Evolutionary conservation across 2,888 invertebrate species (phyloP).

Genomic region (Drosophila buzzatii): DNA sequence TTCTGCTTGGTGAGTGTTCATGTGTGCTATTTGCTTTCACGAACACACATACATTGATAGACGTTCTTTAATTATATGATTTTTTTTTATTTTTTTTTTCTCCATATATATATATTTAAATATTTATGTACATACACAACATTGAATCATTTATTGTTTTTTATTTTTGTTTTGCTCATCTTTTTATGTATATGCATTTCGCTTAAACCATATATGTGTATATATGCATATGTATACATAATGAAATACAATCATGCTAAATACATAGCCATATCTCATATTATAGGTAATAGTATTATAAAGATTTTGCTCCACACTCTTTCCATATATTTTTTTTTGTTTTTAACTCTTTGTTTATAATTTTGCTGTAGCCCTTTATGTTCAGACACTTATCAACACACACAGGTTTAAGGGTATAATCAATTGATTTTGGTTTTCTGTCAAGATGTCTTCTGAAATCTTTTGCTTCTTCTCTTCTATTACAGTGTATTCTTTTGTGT

Average conservation of each 20-base stretch:
- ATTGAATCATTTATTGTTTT: slow-evolving; percentile 74
- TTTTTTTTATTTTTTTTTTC: slow-evolving; percentile 14
- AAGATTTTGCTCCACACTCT: slow-evolving; percentile 30
- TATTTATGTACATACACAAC: slow-evolving; percentile 79
- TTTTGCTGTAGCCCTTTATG: slow-evolving; percentile 34
- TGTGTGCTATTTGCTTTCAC: slow-evolving; percentile 45
- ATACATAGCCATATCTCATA: slow-evolving; percentile 60
- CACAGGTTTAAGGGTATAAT: slow-evolving; percentile 58
- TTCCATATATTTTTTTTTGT: neutral
- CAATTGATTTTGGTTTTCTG: slow-evolving; percentile 28
- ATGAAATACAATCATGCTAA: slow-evolving; percentile 74
- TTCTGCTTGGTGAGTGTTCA: slow-evolving; percentile 27
- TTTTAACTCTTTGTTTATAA: slow-evolving; percentile 13
- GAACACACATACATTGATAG: slow-evolving; percentile 62
- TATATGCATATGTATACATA: slow-evolving; percentile 71
- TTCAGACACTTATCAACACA: slow-evolving; percentile 63
- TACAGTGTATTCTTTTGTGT: slow-evolving; percentile 32
- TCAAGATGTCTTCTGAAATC: slow-evolving; percentile 1
- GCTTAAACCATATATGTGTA: slow-evolving; percentile 65
- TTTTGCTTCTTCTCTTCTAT: slow-evolving; percentile 33
- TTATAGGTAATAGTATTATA: slow-evolving; percentile 49
- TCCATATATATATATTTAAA: slow-evolving; percentile 42
- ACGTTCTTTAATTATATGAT: slow-evolving; percentile 63
- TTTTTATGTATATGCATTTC: slow-evolving; percentile 59
- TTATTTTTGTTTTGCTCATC: slow-evolving; percentile 5